Evolutionary conservation across 2,888 invertebrate genomes (phyloP).

Genomic region (Linnaemya tessellans): DNA sequence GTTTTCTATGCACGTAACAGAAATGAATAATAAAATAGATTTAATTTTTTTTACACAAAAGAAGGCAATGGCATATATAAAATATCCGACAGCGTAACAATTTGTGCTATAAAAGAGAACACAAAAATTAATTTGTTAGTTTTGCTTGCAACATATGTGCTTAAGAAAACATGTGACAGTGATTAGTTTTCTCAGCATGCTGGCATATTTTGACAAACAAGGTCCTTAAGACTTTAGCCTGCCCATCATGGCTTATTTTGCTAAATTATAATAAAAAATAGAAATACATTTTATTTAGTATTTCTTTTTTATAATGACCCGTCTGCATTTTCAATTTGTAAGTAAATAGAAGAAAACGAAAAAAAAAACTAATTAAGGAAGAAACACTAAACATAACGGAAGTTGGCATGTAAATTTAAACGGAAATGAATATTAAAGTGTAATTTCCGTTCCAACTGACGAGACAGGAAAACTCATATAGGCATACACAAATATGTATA

Average conservation of each 20-base stretch:
- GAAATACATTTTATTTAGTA: neutral
- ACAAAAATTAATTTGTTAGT: neutral
- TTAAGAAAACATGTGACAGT: slow-evolving; percentile 3
- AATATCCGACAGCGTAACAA: neutral
- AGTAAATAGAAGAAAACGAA: slow-evolving; percentile 4
- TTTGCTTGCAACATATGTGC: neutral
- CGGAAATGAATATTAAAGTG: slow-evolving; percentile 71
- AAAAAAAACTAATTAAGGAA: slow-evolving; percentile 11
- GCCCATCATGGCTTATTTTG: slow-evolving; percentile 6
- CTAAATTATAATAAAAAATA: neutral
- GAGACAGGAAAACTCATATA: slow-evolving; percentile 51
- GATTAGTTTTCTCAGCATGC: slow-evolving; percentile 59
- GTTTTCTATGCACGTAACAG: no score
- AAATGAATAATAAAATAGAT: no score
- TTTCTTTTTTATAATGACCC: slow-evolving; percentile 11
- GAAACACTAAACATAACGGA: slow-evolving; percentile 45
- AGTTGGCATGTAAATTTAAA: slow-evolving; percentile 67
- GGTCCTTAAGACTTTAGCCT: neutral
- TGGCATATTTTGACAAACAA: slow-evolving; percentile 32
- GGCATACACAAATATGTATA: neutral
- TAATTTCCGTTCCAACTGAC: slow-evolving; percentile 65
- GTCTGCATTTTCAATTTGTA: slow-evolving; percentile 28
- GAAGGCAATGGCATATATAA: neutral
- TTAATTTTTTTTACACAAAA: no score
- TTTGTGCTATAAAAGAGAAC: neutral